Evolutionary conservation across 2,888 invertebrate genomes (phyloP).

Genomic region (Argyresthia goedartella): DNA sequence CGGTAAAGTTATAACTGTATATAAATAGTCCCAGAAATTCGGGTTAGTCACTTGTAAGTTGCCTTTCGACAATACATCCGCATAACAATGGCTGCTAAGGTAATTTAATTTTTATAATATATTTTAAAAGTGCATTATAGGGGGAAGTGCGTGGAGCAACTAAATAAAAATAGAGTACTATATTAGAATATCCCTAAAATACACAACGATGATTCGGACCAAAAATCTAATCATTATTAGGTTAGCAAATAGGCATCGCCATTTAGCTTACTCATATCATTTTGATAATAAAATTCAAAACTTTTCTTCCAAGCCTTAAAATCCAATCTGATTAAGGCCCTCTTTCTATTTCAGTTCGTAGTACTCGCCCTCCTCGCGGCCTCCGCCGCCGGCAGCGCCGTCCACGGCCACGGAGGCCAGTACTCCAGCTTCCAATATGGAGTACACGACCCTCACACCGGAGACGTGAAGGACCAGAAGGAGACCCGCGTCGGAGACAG

Average conservation of each 20-base stretch:
- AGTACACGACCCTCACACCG: slow-evolving; percentile 60
- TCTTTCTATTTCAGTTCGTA: slow-evolving; percentile 62
- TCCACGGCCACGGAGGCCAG: slow-evolving; percentile 36
- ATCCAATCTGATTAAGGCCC: no score
- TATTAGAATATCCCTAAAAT: no score
- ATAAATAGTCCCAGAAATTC: slow-evolving; percentile 34
- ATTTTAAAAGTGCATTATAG: no score
- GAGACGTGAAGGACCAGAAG: slow-evolving; percentile 69
- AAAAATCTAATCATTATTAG: no score
- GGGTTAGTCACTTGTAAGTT: slow-evolving; percentile 32
- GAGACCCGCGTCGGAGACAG: slow-evolving; percentile 75
- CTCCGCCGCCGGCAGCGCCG: slow-evolving; percentile 48
- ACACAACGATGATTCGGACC: no score
- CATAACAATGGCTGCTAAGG: slow-evolving; percentile 61
- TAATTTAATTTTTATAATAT: slow-evolving; percentile 20
- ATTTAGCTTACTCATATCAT: no score
- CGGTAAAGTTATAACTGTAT: slow-evolving; percentile 26
- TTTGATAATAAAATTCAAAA: no score
- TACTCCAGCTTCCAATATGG: slow-evolving; percentile 61
- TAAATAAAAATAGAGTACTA: no score
- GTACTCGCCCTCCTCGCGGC: slow-evolving; percentile 55
- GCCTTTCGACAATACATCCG: slow-evolving; percentile 22
- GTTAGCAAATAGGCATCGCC: no score
- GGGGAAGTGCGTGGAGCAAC: no score
- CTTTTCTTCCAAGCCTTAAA: no score